phyloP scores from a whole-genome alignment of 2,888 invertebrate genomes.

The Apantesis nais region DNA sequence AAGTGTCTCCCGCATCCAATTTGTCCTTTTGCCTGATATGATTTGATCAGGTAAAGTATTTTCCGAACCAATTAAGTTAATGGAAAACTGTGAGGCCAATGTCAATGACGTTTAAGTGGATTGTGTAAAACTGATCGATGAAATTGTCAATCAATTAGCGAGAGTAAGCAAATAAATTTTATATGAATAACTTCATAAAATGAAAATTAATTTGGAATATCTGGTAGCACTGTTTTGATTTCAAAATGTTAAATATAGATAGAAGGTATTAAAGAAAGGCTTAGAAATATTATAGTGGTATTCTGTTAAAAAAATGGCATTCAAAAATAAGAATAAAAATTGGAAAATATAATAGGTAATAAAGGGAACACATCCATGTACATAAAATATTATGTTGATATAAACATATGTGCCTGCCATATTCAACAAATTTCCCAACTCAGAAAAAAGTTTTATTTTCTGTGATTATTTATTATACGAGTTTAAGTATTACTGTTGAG shows the following conservation, averaged over 20 bases:
- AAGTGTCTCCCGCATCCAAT: conserved; percentile 71
- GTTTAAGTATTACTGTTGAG: no score
- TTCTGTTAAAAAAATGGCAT: no score
- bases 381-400: no score
- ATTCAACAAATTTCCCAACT: no score
- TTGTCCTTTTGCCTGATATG: conserved; percentile 78
- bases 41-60: conserved; percentile 73
- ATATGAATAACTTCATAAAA: background rate
- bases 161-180: conserved; percentile 24
- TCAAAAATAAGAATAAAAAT: no score
- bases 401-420: no score
- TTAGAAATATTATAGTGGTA: background rate
- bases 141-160: conserved; percentile 48
- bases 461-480: no score
- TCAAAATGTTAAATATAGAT: background rate
- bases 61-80: conserved; percentile 68
- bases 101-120: conserved; percentile 35
- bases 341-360: no score
- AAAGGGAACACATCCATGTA: no score
- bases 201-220: background rate
- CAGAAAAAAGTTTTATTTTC: no score
- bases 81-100: conserved; percentile 48
- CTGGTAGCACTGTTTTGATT: background rate
- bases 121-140: conserved; percentile 39
- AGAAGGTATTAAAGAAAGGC: background rate